Evolutionary conservation across 2,113 vertebrate species (phyloP).

Genomic region (Neogobius melanostomus): DNA sequence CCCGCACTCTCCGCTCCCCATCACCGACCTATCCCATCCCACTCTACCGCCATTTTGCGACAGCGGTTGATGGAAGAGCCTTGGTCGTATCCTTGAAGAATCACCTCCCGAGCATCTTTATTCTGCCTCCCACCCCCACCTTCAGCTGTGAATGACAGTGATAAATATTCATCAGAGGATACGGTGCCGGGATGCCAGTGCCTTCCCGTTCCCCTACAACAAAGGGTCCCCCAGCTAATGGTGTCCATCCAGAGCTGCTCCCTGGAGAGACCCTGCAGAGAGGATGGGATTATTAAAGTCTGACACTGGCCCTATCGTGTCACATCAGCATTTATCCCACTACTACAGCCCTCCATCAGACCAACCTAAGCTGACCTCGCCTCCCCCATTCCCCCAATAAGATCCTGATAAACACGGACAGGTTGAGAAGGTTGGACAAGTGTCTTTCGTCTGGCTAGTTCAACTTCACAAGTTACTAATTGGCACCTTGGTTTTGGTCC

Average conservation of each 20-base stretch:
- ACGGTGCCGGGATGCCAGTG: conserved; percentile 44
- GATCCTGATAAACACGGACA: conserved; percentile 55
- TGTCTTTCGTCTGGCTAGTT: conserved; percentile 66
- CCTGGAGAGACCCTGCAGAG: conserved; percentile 52
- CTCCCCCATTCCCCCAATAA: conserved; percentile 25
- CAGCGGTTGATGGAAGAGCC: conserved; percentile 67
- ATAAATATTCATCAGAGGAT: conserved; percentile 70
- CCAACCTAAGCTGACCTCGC: conserved; percentile 45
- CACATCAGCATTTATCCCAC: conserved; percentile 64
- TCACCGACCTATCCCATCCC: conserved; percentile 23
- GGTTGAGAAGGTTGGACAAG: conserved; percentile 62
- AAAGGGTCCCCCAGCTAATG: conserved; percentile 67
- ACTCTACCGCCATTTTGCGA: conserved; percentile 65
- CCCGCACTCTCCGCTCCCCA: not conserved
- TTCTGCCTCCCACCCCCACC: conserved; percentile 61
- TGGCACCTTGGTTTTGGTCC: conserved; percentile 76
- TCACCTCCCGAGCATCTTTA: conserved; percentile 72
- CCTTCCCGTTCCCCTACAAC: conserved; percentile 53
- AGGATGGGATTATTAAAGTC: conserved; percentile 68
- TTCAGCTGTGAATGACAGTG: conserved; percentile 54
- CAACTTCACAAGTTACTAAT: conserved; percentile 74
- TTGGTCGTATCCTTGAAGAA: conserved; percentile 73
- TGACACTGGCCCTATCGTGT: conserved; percentile 57
- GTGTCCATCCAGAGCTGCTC: conserved; percentile 65
- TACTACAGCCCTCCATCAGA: conserved; percentile 14